Base-by-base conservation (phyloP, 1,140 invertebrate species). In the Drosophila willistoni region DNA sequence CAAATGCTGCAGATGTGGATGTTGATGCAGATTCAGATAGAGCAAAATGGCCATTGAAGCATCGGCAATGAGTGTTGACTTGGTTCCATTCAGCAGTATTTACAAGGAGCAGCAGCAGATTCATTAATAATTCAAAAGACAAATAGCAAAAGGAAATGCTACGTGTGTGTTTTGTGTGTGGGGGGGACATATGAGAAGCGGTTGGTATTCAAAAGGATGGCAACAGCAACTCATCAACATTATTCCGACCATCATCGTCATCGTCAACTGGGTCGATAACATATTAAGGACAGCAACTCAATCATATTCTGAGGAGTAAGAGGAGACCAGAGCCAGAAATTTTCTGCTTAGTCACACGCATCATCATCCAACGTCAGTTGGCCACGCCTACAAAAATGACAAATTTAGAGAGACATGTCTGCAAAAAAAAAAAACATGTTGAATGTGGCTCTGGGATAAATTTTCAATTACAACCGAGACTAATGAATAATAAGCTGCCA, bases 221-320 rank as follows among this genome's bases (percentile, higher is more conserved):
- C 44, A 51, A 51, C 44, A 51, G 19, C 44, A 51, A 51, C 44
- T 51, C 44, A 51, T 51, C 44, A 51, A 51, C 44, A 51, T 51
- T 51, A 51, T 22, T 51, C 44, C 17, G 10, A 22, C 44, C 44
- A 51, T 51, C 44, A 51, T 51, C 44, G 13, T 51, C 44, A 22
- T 22, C 44, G 14, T 17, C 44, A 51, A 51, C 44, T 51, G 44
- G 65, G 64, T 80, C 83, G 79, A 86, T 86, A 83, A 68, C 78
- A 79, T 79, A 79, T 85, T 85, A 85, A 85, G 71, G 76, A 86
- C 82, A 68, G 86, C 82, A 86, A 64, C 82, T 86, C 78, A 76
- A 86, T 86, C 81, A 84, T 84, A 84, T 84, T 79, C 81, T 83
- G 42, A 7, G 13, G 13, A 22, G 19, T 12, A 22, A 7, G 14